phyloP scores from a whole-genome alignment of 2,888 invertebrate species.

The Chrysodeixis includens region DNA sequence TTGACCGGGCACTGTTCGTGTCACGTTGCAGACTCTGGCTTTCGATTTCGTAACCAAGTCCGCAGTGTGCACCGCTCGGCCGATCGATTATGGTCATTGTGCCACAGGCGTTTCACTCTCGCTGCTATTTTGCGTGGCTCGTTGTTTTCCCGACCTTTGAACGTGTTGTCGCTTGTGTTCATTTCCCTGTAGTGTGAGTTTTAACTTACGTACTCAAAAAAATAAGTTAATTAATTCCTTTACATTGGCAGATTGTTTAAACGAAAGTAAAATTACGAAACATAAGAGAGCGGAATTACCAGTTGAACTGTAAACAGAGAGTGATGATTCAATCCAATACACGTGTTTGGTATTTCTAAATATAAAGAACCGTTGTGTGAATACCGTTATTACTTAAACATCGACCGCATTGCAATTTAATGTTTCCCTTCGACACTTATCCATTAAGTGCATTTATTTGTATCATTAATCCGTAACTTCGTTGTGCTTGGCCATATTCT shows the following conservation, averaged over 20 bases:
- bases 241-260: slow-evolving; percentile 44
- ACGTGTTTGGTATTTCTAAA: slow-evolving; percentile 81
- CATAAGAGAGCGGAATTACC: slow-evolving; percentile 71
- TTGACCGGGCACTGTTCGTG: slow-evolving; percentile 76
- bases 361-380: slow-evolving; percentile 82
- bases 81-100: slow-evolving; percentile 82
- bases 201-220: slow-evolving; percentile 32
- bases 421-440: slow-evolving; percentile 70
- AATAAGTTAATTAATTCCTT: slow-evolving; percentile 17
- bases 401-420: slow-evolving; percentile 78
- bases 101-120: slow-evolving; percentile 77
- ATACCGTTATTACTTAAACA: slow-evolving; percentile 77
- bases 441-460: slow-evolving; percentile 66
- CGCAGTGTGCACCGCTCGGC: slow-evolving; percentile 68
- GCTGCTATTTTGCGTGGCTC: slow-evolving; percentile 64
- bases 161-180: slow-evolving; percentile 56
- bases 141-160: slow-evolving; percentile 66
- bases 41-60: slow-evolving; percentile 79
- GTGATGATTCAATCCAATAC: slow-evolving; percentile 80
- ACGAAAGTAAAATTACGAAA: slow-evolving; percentile 73
- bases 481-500: slow-evolving; percentile 44
- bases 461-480: slow-evolving; percentile 53
- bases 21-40: slow-evolving; percentile 73
- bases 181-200: slow-evolving; percentile 59
- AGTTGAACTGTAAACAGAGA: slow-evolving; percentile 70